phyloP scores from a whole-genome alignment of 2,888 invertebrate species.

The Leucophenga montana region DNA sequence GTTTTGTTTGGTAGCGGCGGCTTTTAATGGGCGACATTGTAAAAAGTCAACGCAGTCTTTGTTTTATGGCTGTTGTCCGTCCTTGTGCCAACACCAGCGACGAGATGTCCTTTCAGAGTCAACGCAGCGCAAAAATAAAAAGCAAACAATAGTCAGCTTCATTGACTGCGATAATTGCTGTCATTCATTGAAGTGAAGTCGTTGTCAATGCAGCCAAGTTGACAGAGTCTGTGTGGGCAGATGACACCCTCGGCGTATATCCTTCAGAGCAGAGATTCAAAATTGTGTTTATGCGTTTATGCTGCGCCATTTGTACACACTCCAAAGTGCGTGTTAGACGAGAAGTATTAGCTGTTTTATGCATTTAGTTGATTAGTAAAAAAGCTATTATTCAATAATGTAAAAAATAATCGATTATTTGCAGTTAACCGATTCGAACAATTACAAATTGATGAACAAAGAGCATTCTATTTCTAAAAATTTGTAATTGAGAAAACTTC shows the following conservation, averaged over 20 bases:
- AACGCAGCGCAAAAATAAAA: not conserved
- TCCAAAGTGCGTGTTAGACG: not conserved
- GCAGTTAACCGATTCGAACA: too few relatives aligned
- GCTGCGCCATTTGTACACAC: not conserved
- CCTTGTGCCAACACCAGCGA: not conserved
- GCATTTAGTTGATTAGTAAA: too few relatives aligned
- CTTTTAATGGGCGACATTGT: constrained; percentile 14
- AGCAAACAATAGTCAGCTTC: constrained; percentile 57
- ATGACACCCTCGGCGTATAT: constrained; percentile 39
- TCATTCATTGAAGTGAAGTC: constrained; percentile 63
- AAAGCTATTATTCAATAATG: too few relatives aligned
- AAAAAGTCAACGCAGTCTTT: not conserved
- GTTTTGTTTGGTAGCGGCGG: not conserved
- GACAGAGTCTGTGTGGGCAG: not conserved
- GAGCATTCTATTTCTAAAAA: too few relatives aligned
- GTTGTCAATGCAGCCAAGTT: constrained; percentile 38
- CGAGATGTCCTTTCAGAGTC: not conserved
- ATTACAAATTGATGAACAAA: too few relatives aligned
- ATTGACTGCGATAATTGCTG: constrained; percentile 66
- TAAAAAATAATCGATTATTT: too few relatives aligned
- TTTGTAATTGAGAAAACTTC: too few relatives aligned
- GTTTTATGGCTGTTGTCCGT: not conserved
- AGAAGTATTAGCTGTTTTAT: too few relatives aligned
- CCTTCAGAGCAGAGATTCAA: constrained; percentile 54
- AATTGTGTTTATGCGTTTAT: constrained; percentile 7